Evolutionary conservation across 2,888 invertebrate genomes (phyloP), one percentile per base, ranked within the genome.

Genomic region (Hipparchia semele): DNA sequence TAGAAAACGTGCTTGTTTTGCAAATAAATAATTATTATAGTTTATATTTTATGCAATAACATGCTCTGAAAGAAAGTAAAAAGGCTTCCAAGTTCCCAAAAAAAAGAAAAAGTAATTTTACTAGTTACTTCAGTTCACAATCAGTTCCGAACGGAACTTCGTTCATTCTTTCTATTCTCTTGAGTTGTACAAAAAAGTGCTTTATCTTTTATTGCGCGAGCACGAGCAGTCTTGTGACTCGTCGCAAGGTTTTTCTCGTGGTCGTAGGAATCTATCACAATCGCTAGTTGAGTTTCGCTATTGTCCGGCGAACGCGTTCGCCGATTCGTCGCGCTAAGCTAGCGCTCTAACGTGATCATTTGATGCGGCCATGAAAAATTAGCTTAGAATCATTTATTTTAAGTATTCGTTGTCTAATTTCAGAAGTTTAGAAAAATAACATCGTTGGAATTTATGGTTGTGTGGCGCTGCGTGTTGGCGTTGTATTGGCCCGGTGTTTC

Each of bases 261-360:
- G 51, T 65, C 13, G 33, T 6, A 33, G 65, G 65, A 65, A 65
- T 65, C 10, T 53, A 60, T 51, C 33, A 60, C 49, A 68, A 59
- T 68, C 59, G 68, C 51, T 68, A 60, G 49, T 58, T 59, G 10
- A 53, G 65, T 65, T 65, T 65, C 51, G 53, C 68, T 33, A 59
- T 68, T 58, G 59, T 59, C 68, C 68, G 49, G 23, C 33, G 58
- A 68, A 49, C 68, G 68, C 45, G 59, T 33, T 49, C 23, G 56
- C 46, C 13, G 68, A 68, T 68, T 68, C 59, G 68, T 59, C 10
- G 13, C 67, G 45, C 54, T 54, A 33, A 62, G 12, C 46, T 62
- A 12, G 46, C 46, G 65, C 33, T 33, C 51, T 12, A 13, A 39
- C 64, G 64, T 23, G 59, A 68, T 46, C 56, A 58, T 49, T 51